Base-by-base conservation (phyloP, 1,140 invertebrate genomes). In the Idris sp. region DNA sequence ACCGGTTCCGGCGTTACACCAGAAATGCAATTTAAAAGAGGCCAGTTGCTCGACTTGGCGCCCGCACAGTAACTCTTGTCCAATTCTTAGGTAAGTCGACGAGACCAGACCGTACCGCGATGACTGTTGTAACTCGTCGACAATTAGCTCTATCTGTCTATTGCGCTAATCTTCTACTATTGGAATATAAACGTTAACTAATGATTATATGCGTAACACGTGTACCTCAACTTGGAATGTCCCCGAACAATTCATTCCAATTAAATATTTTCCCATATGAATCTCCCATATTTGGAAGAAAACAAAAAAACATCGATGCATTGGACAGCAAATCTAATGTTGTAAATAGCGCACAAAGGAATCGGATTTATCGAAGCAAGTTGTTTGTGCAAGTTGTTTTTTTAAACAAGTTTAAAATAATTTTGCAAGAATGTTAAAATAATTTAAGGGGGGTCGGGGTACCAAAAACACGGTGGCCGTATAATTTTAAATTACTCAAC, bases 11-110 rank as follows among this genome's bases (percentile, higher is more conserved):
- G 43, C 38, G 48, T 28, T 9, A 28, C 64, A 64, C 49, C 48
- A 38, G 40, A 54, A 64, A 56, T 43, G 65, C 64, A 65, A 69
- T 81, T 79, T 64, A 75, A 83, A 80, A 71, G 78, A 82, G 77
- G 84, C 83, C 83, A 86, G 84, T 86, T 76, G 65, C 74, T 79
- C 65, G 56, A 77, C 80, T 84, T 86, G 84, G 83, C 83, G 83
- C 84, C 85, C 84, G 82, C 84, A 86, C 86, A 86, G 83, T 86
- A 84, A 86, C 82, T 86, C 85, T 86, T 87, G 85, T 86, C 84
- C 84, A 87, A 83, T 86, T 85, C 77, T 85, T 86, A 85, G 83
- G 56, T 84, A 85, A 76, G 71, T 80, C 78, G 76, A 61, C 74
- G 75, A 33, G 71, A 78, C 58, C 49, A 43, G 61, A 14, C 74